phyloP scores from a whole-genome alignment of 1,140 invertebrate genomes.

The Drosophila paulistorum region DNA sequence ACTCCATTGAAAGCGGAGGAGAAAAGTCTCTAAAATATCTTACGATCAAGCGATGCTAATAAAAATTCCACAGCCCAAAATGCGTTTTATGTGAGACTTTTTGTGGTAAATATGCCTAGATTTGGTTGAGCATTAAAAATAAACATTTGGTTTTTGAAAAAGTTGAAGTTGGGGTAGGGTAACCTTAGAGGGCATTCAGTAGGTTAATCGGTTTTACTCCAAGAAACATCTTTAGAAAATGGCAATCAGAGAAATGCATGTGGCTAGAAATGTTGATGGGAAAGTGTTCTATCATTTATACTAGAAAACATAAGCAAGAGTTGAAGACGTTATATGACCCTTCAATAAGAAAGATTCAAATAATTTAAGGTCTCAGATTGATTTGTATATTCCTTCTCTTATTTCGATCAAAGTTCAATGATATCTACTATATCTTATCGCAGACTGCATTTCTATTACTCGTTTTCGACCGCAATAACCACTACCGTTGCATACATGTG shows the following conservation, averaged over 20 bases:
- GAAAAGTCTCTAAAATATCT: slow-evolving; percentile 65
- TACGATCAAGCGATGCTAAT: slow-evolving; percentile 62
- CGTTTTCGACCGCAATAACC: slow-evolving; percentile 1
- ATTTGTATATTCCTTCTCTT: background rate
- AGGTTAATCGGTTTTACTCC: slow-evolving; percentile 4
- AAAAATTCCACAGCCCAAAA: slow-evolving; percentile 73
- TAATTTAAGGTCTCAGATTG: background rate
- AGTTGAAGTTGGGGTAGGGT: background rate
- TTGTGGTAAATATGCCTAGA: slow-evolving; percentile 49
- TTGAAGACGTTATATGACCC: background rate
- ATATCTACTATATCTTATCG: slow-evolving; percentile 21
- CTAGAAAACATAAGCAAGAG: background rate
- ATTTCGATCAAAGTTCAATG: slow-evolving; percentile 33
- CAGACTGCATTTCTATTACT: background rate
- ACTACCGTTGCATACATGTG: slow-evolving; percentile 31
- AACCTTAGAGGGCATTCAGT: slow-evolving; percentile 1
- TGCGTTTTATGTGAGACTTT: slow-evolving; percentile 65
- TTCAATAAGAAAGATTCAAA: too few species aligned
- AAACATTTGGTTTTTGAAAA: slow-evolving; percentile 43
- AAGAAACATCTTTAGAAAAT: background rate
- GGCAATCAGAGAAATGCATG: background rate
- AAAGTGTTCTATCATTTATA: background rate
- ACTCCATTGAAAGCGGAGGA: slow-evolving; percentile 28
- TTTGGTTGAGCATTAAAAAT: slow-evolving; percentile 58
- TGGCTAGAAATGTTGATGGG: background rate